Base-by-base conservation (phyloP, 2,888 invertebrate genomes). In the Dryobota labecula region DNA sequence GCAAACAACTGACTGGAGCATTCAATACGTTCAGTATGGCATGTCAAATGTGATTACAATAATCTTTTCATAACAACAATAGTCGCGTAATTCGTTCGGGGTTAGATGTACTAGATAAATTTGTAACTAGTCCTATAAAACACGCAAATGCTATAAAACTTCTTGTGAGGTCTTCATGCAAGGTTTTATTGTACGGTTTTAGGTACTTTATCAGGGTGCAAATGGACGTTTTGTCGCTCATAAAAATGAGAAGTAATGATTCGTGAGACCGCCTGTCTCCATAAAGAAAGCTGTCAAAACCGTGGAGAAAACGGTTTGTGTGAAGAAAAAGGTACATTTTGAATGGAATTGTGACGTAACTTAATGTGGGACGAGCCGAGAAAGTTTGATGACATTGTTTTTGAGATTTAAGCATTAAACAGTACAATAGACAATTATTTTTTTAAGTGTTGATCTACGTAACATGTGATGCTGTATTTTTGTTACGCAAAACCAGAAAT, bases 321-420 rank as follows among this genome's bases (percentile, higher is more conserved):
- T 73, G 67, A 51, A 66, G 69, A 82, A 80, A 76, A 81, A 80
- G 56, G 73, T 67, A 70, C 47, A 68, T 80, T 85, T 84, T 87
- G 80, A 86, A 89, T 86, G 77, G 75, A 63, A 82, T 82, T 81
- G 86, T 91, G 88, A 89, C 78, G 88, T 83, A 90, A 92, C 76
- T 13, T 75, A 76, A 88, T 87, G 91, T 91, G 90, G 89, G 89
- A 88, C 85, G 84, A 63, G 69, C 79, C 76, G 90, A 80, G 92
- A 92, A 92, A 92, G 92, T 91, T 78, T 83, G 73, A 86, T 86
- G 86, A 90, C 90, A 90, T 88, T 88, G 91, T 90, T 86, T 84
- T 74, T 61, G 30, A 78, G 63, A 77, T 77, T 63, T 36, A 61
- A 62, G 62, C 67, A 78, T 69, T 72, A 73, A 67, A 54, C 43